Base-by-base conservation (phyloP, 1,140 invertebrate species). In the Nymphalis io region DNA sequence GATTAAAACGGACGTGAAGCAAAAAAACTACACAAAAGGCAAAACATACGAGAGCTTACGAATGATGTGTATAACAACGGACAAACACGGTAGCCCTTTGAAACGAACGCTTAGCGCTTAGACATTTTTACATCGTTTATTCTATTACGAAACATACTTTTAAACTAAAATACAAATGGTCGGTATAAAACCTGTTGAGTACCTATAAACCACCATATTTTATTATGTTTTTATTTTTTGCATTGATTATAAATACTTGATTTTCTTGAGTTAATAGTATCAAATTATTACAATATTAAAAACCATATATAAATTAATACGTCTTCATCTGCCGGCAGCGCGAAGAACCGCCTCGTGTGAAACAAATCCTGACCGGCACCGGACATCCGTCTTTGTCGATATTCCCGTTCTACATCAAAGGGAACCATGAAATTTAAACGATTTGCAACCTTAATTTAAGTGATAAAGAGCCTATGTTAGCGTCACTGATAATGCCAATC, bases 351-450 rank as follows among this genome's bases (percentile, higher is more conserved):
- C 73, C 73, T 84, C 84, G 85, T 88, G 87, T 90, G 89, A 89
- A 91, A 89, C 82, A 84, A 91, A 91, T 89, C 88, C 89, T 91
- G 89, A 89, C 89, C 89, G 89, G 88, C 83, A 90, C 87, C 89
- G 89, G 89, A 91, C 89, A 84, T 91, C 89, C 89, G 89, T 90
- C 89, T 91, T 89, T 88, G 87, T 88, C 84, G 84, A 91, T 89
- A 89, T 90, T 91, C 87, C 87, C 81, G 83, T 89, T 85, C 86
- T 81, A 91, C 89, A 89, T 91, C 89, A 91, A 91, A 91, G 85
- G 84, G 84, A 88, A 68, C 69, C 69, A 75, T 75, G 64, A 27
- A 81, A 75, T 74, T 71, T 69, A 62, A 81, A 70, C 76, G 75
- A 88, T 74, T 83, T 84, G 82, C 78, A 78, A 87, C 87, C 80